Percentiles rank a stretch among this genome's conserved stretches.
These are phyloP conservation scores for Eristalis pertinax DNA, from an alignment of 2,888 invertebrate species.

Conservation along the genomic window DNA sequence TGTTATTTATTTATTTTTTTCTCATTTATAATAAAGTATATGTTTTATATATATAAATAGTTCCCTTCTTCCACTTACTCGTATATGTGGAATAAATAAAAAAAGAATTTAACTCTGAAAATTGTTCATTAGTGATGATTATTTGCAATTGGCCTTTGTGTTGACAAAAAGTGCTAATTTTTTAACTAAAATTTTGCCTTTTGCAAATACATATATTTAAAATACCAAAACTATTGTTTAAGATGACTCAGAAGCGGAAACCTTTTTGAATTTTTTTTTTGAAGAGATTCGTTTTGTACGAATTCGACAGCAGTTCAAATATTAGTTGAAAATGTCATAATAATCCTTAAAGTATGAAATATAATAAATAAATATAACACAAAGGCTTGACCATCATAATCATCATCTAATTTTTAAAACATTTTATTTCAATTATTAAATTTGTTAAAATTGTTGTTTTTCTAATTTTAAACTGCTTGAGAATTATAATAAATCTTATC, in stretches of 20 bases:
- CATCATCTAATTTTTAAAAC: constrained; percentile 80
- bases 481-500: constrained; percentile 78
- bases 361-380: constrained; percentile 76
- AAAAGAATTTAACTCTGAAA: constrained; percentile 14
- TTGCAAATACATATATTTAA: constrained; percentile 74
- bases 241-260: constrained; percentile 57
- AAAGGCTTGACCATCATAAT: constrained; percentile 81
- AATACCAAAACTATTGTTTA: constrained; percentile 47
- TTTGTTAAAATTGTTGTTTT: constrained; percentile 72
- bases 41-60: not conserved
- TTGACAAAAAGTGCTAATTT: constrained; percentile 82
- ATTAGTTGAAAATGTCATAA: constrained; percentile 39
- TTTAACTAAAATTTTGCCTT: constrained; percentile 74
- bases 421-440: constrained; percentile 74
- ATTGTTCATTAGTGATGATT: constrained; percentile 81
- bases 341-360: constrained; percentile 5
- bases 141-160: constrained; percentile 82
- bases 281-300: constrained; percentile 78
- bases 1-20: not conserved
- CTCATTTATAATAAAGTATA: not conserved
- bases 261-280: constrained; percentile 69
- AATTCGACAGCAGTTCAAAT: constrained; percentile 66
- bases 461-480: constrained; percentile 75
- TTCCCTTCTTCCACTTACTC: not conserved
- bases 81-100: not conserved